These are phyloP conservation scores for Lophochroa leadbeateri DNA, from an alignment of 2,113 vertebrate genomes.

Conservation along the genomic window DNA sequence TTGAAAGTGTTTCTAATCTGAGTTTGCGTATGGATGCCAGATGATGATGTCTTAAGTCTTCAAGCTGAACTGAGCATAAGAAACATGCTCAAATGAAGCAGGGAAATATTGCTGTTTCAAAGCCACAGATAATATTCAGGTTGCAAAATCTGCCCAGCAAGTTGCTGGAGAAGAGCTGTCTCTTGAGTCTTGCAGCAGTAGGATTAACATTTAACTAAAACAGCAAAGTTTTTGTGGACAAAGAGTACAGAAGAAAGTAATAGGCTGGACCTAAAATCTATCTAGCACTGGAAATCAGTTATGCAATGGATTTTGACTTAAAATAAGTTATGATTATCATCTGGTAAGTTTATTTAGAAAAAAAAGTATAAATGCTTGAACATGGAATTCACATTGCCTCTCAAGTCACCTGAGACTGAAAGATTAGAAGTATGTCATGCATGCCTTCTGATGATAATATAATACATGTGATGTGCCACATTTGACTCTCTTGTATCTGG, in stretches of 20 bases:
- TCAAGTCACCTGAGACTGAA: background rate
- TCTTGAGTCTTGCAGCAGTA: background rate
- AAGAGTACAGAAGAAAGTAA: background rate
- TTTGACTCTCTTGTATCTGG: background rate
- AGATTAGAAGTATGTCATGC: background rate
- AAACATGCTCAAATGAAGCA: conserved; percentile 9
- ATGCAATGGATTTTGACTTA: background rate
- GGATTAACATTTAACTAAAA: background rate
- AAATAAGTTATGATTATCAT: background rate
- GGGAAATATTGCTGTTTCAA: conserved; percentile 2
- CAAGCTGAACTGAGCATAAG: background rate
- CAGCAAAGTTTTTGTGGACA: background rate
- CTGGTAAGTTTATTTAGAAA: background rate
- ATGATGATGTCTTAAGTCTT: background rate
- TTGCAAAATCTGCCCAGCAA: background rate
- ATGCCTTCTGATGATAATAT: background rate
- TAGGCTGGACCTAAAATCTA: background rate
- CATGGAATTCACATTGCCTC: background rate
- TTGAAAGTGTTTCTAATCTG: background rate
- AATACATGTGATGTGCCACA: background rate
- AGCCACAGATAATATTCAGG: background rate
- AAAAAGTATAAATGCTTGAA: background rate
- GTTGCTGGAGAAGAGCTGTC: background rate
- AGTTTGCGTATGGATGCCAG: background rate
- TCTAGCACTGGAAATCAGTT: background rate